Base-by-base conservation (phyloP, 1,140 invertebrate genomes). In the Acromyrmex echinatior region DNA sequence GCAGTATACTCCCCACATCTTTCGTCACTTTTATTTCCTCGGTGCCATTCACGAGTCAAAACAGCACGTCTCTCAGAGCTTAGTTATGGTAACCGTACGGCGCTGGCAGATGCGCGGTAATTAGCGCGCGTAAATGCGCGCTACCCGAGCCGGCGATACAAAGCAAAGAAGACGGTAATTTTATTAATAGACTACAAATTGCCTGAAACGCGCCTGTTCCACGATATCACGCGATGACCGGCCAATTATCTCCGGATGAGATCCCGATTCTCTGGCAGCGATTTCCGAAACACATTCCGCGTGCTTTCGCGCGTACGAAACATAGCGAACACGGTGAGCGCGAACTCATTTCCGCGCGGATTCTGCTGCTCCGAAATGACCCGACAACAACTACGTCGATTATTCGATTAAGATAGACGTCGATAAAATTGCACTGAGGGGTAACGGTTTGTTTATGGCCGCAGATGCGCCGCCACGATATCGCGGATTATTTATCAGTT, bases 131-230 rank as follows among this genome's bases (percentile, higher is more conserved):
- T 74, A 82, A 86, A 82, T 63, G 74, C 66, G 71, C 86, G 62
- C 62, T 79, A 77, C 53, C 60, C 78, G 66, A 31, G 16, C 65
- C 28, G 62, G 35, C 49, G 71, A 70, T 60, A 76, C 78, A 45
- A 51, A 12, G 66, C 18, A 79, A 74, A 77, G 49, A 82, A 74
- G 74, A 78, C 76, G 77, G 63, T 51, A 76, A 91, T 91, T 82
- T 91, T 91, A 91, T 91, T 91, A 91, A 91, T 91, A 91, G 87
- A 87, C 76, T 91, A 91, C 90, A 91, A 91, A 91, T 91, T 91
- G 89, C 31, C 35, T 62, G 90, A 89, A 86, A 89, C 85, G 51
- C 87, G 81, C 21, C 21, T 21, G 21, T 58, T 73, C 18, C 31
- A 45, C 86, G 71, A 87, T 88, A 73, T 53, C 71, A 60, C 81